Conservation (phyloP, 2,797 vertebrate species). For the Dendrocincla tyrannina region DNA sequence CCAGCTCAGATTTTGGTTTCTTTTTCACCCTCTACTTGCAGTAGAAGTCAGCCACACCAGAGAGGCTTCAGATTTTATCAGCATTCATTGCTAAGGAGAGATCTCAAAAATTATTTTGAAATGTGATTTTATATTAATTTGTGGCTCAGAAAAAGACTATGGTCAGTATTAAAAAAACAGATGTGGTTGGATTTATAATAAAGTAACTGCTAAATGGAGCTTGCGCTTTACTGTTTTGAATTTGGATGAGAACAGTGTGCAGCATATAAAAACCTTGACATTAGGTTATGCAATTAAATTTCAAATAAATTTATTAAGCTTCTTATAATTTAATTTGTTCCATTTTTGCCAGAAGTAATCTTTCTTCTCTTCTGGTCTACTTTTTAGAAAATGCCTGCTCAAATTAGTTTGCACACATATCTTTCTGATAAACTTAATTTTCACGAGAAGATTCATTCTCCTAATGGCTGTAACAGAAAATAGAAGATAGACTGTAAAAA, state of each 20-base stretch:
- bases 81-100: neutral
- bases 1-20: neutral
- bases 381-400: constrained; percentile 47
- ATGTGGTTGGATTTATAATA: neutral
- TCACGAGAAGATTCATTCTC: neutral
- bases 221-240: neutral
- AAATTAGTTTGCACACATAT: constrained; percentile 49
- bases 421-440: constrained; percentile 59
- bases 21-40: neutral
- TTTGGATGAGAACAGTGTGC: neutral
- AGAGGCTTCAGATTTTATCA: neutral
- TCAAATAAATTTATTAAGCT: constrained; percentile 52
- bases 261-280: constrained; percentile 42
- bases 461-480: constrained; percentile 46
- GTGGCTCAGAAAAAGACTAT: neutral
- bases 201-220: constrained; percentile 16
- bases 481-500: neutral
- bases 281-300: constrained; percentile 55
- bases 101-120: neutral
- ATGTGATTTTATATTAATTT: neutral
- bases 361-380: constrained; percentile 34
- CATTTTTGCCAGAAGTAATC: constrained; percentile 60
- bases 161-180: neutral
- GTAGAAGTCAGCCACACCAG: neutral
- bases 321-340: constrained; percentile 64